Evolutionary conservation across 2,113 vertebrate species (phyloP), one percentile per base, ranked within the genome.

Genomic region (Serilophus lunatus): DNA sequence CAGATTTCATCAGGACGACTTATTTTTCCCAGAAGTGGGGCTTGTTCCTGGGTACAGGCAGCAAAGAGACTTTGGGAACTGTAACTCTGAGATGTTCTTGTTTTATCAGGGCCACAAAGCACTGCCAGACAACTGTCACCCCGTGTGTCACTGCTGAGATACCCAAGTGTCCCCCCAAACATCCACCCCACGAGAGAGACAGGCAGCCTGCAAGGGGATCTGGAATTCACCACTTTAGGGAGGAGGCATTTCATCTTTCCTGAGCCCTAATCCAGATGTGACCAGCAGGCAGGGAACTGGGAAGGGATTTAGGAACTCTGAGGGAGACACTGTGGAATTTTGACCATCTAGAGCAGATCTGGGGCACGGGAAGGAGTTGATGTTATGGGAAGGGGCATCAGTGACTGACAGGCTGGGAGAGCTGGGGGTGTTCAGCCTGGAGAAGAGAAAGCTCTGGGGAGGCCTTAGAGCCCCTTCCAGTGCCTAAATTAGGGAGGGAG

Each of bases 131-230:
- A 49, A 60, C 38, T 4, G 8, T 38, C 38, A 25, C 26, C 29
- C 70, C 6, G 4, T 1, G 19, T 16, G 40, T 1, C 60, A 1
- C 16, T 25, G 56, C 64, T 28, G 22, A 0, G 56, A 12, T 12
- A 28, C 0, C 2, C 0, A 2, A 3, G 42, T 0, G 26, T 44
- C 82, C 36, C 61, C 14, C 29, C 40, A 3, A 3, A 35, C 9
- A n/a, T 23, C 12, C 10, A 7, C 4, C 2, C 35, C 11, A 23
- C 13, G 33, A 16, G n/a, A 36, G 13, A 12, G 35, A 14, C 25
- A 9, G 13, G 33, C 19, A 3, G 76, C 49, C 36, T 22, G 25
- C 28, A 7, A 8, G 13, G 1, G 42, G 44, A 17, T 1, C 26
- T 3, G 9, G 24, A 54, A 28, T 2, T 29, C 54, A 7, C 50